These are phyloP conservation scores for Nycticryphes semicollaris DNA, from an alignment of 2,113 vertebrate genomes.

Conservation along the genomic window DNA sequence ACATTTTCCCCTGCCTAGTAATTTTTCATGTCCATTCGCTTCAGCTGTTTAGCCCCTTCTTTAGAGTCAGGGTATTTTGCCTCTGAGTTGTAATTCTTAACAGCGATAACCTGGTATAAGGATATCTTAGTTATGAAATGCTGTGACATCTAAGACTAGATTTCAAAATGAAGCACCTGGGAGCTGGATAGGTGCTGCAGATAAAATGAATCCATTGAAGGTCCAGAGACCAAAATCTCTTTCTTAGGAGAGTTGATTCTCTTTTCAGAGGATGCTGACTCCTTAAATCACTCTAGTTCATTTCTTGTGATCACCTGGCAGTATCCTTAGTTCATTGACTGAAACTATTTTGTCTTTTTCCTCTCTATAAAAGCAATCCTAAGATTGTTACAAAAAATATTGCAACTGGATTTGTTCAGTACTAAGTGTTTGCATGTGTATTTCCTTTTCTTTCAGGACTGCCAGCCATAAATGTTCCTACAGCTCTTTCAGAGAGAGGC, in stretches of 20 bases:
- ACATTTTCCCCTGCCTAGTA: background rate
- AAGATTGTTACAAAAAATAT: background rate
- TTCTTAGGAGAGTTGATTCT: background rate
- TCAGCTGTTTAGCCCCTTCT: background rate
- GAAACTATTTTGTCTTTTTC: background rate
- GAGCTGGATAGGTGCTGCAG: background rate
- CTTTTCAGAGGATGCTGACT: background rate
- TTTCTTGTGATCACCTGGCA: background rate
- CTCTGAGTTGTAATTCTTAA: background rate
- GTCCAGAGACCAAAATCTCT: background rate
- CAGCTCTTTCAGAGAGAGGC: constrained; percentile 84
- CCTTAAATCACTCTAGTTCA: background rate
- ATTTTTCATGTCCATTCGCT: background rate
- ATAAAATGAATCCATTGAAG: background rate
- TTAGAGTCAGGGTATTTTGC: background rate
- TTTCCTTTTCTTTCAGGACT: constrained; percentile 77
- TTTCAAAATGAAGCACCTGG: background rate
- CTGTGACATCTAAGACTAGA: background rate
- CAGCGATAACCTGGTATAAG: background rate
- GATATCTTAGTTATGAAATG: background rate
- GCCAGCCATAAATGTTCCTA: constrained; percentile 87
- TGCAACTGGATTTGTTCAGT: background rate
- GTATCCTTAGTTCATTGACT: background rate
- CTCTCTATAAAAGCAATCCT: background rate
- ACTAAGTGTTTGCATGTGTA: background rate